A percentile compares a stretch with the other conserved stretches of the same genome.
These are phyloP conservation scores for Xerus rutilus DNA, from an alignment of 2,797 vertebrate genomes.

Conservation along the genomic window DNA sequence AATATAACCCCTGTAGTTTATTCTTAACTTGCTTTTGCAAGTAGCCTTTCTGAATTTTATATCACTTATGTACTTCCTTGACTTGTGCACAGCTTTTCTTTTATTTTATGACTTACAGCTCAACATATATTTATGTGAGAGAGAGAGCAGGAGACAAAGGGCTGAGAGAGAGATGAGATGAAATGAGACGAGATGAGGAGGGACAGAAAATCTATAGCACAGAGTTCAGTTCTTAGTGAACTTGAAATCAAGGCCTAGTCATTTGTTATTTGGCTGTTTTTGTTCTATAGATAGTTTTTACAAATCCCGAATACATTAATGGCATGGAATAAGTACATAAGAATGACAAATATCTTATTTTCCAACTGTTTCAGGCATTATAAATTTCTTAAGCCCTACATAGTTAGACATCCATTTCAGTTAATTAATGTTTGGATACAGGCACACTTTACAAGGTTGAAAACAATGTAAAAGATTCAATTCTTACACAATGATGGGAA, in stretches of 20 bases:
- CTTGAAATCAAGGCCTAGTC: not conserved
- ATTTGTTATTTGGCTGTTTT: not conserved
- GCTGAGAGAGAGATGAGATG: not conserved
- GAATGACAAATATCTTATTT: not conserved
- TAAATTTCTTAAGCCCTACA: not conserved
- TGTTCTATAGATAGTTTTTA: not conserved
- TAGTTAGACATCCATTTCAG: not conserved
- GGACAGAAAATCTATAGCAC: not conserved
- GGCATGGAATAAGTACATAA: not conserved
- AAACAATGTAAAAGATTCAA: not conserved
- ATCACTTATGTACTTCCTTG: not conserved
- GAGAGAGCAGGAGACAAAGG: not conserved
- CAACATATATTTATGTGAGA: not conserved
- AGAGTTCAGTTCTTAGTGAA: not conserved
- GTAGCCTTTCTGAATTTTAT: not conserved
- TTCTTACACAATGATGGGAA: not conserved
- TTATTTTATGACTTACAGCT: not conserved
- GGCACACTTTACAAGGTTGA: not conserved
- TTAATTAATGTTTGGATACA: not conserved
- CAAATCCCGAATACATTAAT: not conserved
- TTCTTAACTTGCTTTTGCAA: not conserved
- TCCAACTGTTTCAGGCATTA: not conserved
- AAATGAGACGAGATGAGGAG: not conserved
- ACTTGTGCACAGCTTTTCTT: not conserved
- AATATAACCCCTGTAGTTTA: not conserved